Evolutionary conservation across 2,113 vertebrate species (phyloP), one percentile per base, ranked within the genome.

Genomic region (Ammodytes marinus): DNA sequence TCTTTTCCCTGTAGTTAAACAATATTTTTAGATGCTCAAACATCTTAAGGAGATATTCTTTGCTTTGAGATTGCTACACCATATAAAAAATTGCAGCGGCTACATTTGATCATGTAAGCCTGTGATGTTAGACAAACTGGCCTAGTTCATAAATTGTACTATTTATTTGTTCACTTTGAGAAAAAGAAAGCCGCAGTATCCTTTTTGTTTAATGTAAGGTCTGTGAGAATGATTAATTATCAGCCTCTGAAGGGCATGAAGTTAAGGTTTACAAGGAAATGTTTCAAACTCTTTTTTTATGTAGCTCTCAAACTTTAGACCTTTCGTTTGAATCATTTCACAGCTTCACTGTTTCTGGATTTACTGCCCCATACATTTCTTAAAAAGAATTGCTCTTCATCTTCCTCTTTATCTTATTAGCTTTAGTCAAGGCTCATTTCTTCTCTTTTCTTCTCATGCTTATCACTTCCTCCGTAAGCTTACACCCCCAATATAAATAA

Each of bases 381-480:
- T 65, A 27, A 6, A n/a, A 15, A 64, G 35, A 86, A 8, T 70
- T 72, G 54, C 35, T 77, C 68, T 46, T 43, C n/a, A 43, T 8
- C 9, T 10, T 67, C n/a, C 63, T 79, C 71, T 53, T 54, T 40
- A 46, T 79, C 57, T 72, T 74, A 35, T 78, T 67, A 50, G 65
- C 64, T 71, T 17, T 74, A 74, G 68, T 80, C 43, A 64, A 82
- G 54, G 69, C 65, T 82, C 54, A 65, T 77, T 74, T 73, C 50
- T 27, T 69, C 47, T 17, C 14, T 61, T 84, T 67, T 50, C 58
- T 77, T 82, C 17, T 69, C 4, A 12, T 50, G 43, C 60, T 80
- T 73, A 79, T 67, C 71, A 40, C 1, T 39, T 8, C 15, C 4
- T 42, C 78, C 43, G 71, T 35, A 55, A 66, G 37, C 66, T 68